Percentiles rank a stretch among this genome's conserved stretches.
phyloP scores from a whole-genome alignment of 1,140 invertebrate species.

The Pogonomyrmex californicus region DNA sequence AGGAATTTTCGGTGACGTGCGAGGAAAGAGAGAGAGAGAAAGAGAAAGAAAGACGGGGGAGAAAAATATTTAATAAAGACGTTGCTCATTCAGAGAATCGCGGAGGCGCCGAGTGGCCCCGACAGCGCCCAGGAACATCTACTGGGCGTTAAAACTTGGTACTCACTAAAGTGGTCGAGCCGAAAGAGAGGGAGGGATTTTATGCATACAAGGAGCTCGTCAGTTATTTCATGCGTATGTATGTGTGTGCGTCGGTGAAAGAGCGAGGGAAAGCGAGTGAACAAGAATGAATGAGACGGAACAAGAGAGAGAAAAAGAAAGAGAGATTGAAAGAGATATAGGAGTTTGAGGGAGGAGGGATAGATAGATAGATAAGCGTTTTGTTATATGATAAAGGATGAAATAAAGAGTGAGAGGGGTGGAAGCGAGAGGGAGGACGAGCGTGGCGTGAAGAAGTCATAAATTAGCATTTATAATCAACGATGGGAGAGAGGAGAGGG shows the following conservation, averaged over 20 bases:
- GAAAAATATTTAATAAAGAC: constrained; percentile 72
- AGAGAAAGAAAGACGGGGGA: background rate
- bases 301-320: background rate
- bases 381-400: constrained; percentile 45
- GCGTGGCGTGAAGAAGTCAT: constrained; percentile 78
- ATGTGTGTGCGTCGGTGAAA: constrained; percentile 40
- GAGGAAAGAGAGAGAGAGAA: background rate
- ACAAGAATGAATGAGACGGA: constrained; percentile 34
- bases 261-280: constrained; percentile 11
- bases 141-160: constrained; percentile 54
- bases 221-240: constrained; percentile 29
- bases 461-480: constrained; percentile 82
- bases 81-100: constrained; percentile 75
- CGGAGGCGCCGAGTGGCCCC: constrained; percentile 75
- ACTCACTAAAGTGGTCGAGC: constrained; percentile 55
- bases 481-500: constrained; percentile 17
- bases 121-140: constrained; percentile 54
- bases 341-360: background rate
- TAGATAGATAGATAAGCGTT: constrained; percentile 57
- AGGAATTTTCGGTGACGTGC: constrained; percentile 12
- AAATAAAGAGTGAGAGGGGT: background rate
- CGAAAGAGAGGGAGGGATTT: constrained; percentile 1
- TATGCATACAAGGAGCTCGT: constrained; percentile 24
- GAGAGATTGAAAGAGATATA: background rate
- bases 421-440: constrained; percentile 28